Base-by-base conservation (phyloP, 1,140 invertebrate genomes). In the Eumaeus atala region DNA sequence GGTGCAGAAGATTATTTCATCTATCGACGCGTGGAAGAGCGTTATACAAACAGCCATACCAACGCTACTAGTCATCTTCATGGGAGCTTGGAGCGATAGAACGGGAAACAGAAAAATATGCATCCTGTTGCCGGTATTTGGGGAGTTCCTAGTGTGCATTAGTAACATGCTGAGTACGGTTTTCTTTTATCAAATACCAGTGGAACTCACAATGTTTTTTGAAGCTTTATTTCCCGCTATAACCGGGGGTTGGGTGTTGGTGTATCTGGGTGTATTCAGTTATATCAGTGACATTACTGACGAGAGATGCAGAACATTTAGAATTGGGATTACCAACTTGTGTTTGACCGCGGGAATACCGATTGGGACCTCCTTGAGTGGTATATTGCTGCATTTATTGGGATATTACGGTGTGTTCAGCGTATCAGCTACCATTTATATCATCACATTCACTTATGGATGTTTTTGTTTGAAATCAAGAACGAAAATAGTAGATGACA, bases 51-150 rank as follows among this genome's bases (percentile, higher is more conserved):
- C 89, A 40, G 70, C 89, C 1, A 70, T 91, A 12, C 90, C 90
- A 5, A 85, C 88, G 0, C 14, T 90, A 4, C 67, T 91, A 14
- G 84, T 91, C 2, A 76, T 91, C 54, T 88, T 91, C 71, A 77
- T 92, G 72, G 90, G 92, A 57, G 89, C 90, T 12, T 90, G 90
- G 90, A 91, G 90, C 64, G 90, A 91, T 61, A 75, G 86, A 44
- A 87, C 90, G 9, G 88, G 90, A 10, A 87, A 89, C 48, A 72
- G 92, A 56, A 92, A 92, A 80, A 66, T 91, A 6, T 90, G 88
- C 55, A 89, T 91, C 38, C 51, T 91, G 3, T 47, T 90, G 28
- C 89, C 90, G 8, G 77, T 91, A 11, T 50, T 89, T 38, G 90
- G 90, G 16, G 90, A 91, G 64, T 69, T 86, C 8, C 38, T 85